Evolutionary conservation across 1,140 invertebrate genomes (phyloP), one percentile per base, ranked within the genome.

Genomic region (Zaprionus ghesquierei): DNA sequence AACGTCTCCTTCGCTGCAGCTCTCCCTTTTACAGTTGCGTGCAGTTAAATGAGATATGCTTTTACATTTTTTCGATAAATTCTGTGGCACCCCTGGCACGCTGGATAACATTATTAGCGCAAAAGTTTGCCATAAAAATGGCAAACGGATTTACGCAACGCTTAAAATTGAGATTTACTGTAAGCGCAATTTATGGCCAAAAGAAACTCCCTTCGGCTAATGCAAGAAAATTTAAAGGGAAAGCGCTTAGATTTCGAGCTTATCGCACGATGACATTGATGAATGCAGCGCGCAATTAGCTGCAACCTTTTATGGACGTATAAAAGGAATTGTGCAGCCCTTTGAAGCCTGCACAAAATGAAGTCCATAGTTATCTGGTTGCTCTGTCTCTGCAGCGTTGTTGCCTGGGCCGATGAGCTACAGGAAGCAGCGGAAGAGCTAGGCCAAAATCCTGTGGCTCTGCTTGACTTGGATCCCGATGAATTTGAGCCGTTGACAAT

Each of bases 61-160:
- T 89, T 81, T 77, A 89, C 84, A 89, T 87, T 87, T 87, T 87
- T 89, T 77, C 82, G 82, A 87, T 87, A 87, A 87, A 87, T 89
- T 87, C 73, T 25, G 50, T 55, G 27, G 38, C 62, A 69, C 68
- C 65, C 62, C 63, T 35, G 38, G 2, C 2, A 9, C 35, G 41
- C 15, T 64, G 62, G 60, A 87, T 82, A 73, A 81, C 79, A 89
- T 89, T 82, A 89, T 89, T 84, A 85, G 72, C 68, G 68, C 63
- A 65, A 73, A 84, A 77, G 35, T 79, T 79, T 66, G 51, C 69
- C 76, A 82, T 79, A 82, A 87, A 82, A 86, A 86, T 87, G 79
- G 79, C 75, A 76, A 86, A 76, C 82, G 82, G 82, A 87, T 87
- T 87, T 79, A 58, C 79, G 79, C 82, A 70, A 71, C 72, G 79